Percentiles rank a stretch among this genome's conserved stretches.
Conservation (phyloP, 2,797 vertebrate genomes). For the Propithecus deckenii region DNA sequence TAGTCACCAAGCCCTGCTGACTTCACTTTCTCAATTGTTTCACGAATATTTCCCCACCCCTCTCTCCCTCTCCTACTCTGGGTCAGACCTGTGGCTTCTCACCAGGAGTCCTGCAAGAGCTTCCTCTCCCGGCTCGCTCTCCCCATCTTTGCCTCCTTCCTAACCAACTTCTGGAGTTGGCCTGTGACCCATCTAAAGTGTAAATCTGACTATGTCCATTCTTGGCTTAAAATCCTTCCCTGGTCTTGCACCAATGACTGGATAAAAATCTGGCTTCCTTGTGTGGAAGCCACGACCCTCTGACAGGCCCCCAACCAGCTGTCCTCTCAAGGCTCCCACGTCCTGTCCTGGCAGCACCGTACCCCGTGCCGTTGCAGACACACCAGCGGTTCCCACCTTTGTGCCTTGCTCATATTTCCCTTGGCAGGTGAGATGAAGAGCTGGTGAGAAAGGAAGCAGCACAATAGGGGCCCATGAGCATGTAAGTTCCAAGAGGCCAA, state of each 20-base stretch:
- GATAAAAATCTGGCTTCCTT: not conserved
- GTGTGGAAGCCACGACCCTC: not conserved
- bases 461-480: not conserved
- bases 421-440: not conserved
- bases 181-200: accelerated
- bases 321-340: accelerated
- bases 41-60: not conserved
- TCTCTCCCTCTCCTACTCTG: not conserved
- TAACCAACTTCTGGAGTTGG: not conserved
- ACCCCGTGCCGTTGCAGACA: not conserved
- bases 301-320: not conserved
- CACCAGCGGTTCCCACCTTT: not conserved
- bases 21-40: not conserved
- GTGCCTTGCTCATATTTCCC: not conserved
- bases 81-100: not conserved
- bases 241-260: not conserved
- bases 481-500: not conserved
- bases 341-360: not conserved
- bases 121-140: not conserved
- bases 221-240: not conserved
- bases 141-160: not conserved
- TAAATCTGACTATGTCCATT: accelerated
- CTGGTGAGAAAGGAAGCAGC: not conserved
- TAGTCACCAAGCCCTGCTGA: not conserved
- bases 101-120: not conserved